A percentile compares a stretch with the other conserved stretches of the same genome.
phyloP scores from a whole-genome alignment of 1,140 invertebrate genomes.

The Drosophila fuyamai region DNA sequence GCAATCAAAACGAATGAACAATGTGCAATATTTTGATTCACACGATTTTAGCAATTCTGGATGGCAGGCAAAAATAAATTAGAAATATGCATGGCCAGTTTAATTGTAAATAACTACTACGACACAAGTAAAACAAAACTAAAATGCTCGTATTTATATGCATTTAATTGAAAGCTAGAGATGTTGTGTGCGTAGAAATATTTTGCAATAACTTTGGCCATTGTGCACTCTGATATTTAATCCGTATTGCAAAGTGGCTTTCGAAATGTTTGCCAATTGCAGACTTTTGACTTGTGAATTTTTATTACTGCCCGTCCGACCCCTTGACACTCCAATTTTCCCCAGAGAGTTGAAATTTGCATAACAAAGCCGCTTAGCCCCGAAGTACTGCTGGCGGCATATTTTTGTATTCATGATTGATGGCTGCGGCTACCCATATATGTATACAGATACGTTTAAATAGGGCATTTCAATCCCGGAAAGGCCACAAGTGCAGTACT shows the following conservation, averaged over 20 bases:
- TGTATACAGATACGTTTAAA: slow-evolving; percentile 8
- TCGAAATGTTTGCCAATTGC: slow-evolving; percentile 67
- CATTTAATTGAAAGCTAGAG: slow-evolving; percentile 31
- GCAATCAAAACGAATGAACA: slow-evolving; percentile 58
- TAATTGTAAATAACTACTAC: slow-evolving; percentile 55
- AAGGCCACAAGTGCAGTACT: slow-evolving; percentile 26
- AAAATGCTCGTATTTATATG: slow-evolving; percentile 19
- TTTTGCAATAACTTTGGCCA: slow-evolving; percentile 69
- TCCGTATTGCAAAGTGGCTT: slow-evolving; percentile 59
- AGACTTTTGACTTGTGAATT: slow-evolving; percentile 61
- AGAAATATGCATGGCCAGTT: slow-evolving; percentile 52
- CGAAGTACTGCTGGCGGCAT: slow-evolving; percentile 42
- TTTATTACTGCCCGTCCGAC: slow-evolving; percentile 8
- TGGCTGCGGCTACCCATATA: slow-evolving; percentile 13
- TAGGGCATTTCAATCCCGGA: slow-evolving; percentile 9
- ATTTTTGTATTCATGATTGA: slow-evolving; percentile 65
- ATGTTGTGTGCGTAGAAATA: slow-evolving; percentile 34
- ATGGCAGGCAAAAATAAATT: slow-evolving; percentile 54
- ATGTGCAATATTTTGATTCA: slow-evolving; percentile 48
- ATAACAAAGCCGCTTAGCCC: slow-evolving; percentile 65
- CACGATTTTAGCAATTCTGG: slow-evolving; percentile 38
- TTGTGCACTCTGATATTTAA: slow-evolving; percentile 54
- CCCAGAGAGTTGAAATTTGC: slow-evolving; percentile 52
- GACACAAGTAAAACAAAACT: slow-evolving; percentile 35
- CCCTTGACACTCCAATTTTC: slow-evolving; percentile 14